These are phyloP conservation scores for Metaphire vulgaris DNA, from an alignment of 1,140 invertebrate genomes.

Conservation along the genomic window DNA sequence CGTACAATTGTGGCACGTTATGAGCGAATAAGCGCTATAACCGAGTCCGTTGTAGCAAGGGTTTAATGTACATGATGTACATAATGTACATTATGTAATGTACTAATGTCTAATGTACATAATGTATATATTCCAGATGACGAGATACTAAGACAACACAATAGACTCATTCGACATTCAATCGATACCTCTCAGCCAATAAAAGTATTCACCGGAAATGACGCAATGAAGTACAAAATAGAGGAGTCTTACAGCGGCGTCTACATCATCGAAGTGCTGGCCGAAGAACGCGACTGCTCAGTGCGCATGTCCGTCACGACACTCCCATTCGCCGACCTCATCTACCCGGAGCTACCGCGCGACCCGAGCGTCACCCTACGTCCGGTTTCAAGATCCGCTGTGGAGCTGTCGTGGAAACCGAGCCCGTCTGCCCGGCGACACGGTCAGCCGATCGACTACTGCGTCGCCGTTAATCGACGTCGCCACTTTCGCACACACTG, in stretches of 20 bases:
- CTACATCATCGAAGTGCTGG: conserved; percentile 37
- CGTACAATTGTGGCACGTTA: no score
- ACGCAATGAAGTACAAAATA: background rate
- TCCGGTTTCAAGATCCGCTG: background rate
- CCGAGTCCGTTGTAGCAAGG: no score
- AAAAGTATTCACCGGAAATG: background rate
- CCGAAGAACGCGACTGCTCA: conserved; percentile 31
- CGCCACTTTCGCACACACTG: conserved; percentile 42
- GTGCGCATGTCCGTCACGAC: conserved; percentile 35
- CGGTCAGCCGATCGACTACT: conserved; percentile 38
- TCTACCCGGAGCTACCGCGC: conserved; percentile 36
- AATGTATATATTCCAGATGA: no score
- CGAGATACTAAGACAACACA: background rate
- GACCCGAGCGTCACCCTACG: conserved; percentile 31
- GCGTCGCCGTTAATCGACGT: conserved; percentile 37
- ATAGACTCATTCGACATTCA: background rate
- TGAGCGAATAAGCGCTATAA: no score
- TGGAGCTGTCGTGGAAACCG: conserved; percentile 38
- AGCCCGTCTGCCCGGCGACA: conserved; percentile 23
- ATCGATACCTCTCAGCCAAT: background rate
- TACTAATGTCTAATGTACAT: no score
- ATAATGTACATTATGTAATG: no score
- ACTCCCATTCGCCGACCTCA: conserved; percentile 13
- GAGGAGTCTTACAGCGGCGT: conserved; percentile 25
- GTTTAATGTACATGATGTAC: no score